Percentiles rank a stretch among this genome's conserved stretches.
Conservation (phyloP, 2,797 vertebrate species). For the Lagocephalus sceleratus region DNA sequence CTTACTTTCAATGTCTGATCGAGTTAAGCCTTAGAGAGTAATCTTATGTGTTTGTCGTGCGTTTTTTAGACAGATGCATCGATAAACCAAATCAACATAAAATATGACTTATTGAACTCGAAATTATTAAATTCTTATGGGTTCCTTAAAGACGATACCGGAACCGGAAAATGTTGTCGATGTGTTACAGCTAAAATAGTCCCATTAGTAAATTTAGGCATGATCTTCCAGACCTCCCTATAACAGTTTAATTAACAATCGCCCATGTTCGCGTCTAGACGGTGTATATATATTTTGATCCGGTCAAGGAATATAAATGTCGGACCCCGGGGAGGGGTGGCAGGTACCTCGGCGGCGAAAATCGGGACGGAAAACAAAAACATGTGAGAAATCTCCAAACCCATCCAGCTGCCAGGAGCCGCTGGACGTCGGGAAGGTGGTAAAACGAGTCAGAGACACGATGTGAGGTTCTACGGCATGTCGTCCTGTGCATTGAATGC, state of each 20-base stretch:
- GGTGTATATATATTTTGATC: neutral
- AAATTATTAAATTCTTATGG: too few species aligned
- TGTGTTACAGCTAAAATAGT: slow-evolving; percentile 44
- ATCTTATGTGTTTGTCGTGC: too few species aligned
- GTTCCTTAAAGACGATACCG: slow-evolving; percentile 7
- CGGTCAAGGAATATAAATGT: slow-evolving; percentile 34
- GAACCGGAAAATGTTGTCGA: slow-evolving; percentile 46
- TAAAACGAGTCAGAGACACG: slow-evolving; percentile 61
- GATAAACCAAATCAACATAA: too few species aligned
- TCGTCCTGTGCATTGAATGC: neutral
- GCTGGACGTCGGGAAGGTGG: slow-evolving; percentile 52
- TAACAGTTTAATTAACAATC: too few species aligned
- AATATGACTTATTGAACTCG: too few species aligned
- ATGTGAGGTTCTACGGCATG: slow-evolving; percentile 53
- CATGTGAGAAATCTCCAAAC: neutral
- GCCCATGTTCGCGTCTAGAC: too few species aligned
- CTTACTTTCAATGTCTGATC: neutral
- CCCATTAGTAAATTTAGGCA: slow-evolving; percentile 6
- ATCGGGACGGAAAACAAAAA: slow-evolving; percentile 38
- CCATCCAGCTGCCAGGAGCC: slow-evolving; percentile 20
- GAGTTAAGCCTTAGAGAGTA: too few species aligned
- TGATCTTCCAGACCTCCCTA: too few species aligned
- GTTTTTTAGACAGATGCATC: too few species aligned
- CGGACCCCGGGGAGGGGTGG: slow-evolving; percentile 65
- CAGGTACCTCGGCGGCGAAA: slow-evolving; percentile 69